Evolutionary conservation across 2,113 vertebrate genomes (phyloP).

Genomic region (Trinectes maculatus): DNA sequence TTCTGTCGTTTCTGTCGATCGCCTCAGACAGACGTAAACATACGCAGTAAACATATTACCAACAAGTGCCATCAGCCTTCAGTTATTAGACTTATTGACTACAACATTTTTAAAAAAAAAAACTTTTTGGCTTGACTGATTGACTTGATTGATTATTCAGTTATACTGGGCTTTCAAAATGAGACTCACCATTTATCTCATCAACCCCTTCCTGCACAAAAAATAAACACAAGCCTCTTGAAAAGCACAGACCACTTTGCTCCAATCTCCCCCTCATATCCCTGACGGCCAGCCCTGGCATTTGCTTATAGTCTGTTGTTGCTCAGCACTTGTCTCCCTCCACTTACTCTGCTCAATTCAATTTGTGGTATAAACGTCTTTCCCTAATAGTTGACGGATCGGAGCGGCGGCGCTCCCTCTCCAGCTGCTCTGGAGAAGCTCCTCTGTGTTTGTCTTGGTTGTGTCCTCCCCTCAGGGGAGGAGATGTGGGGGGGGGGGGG

Average conservation of each 20-base stretch:
- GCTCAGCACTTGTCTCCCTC: slow-evolving; percentile 29
- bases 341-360: slow-evolving; percentile 45
- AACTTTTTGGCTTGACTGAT: too few relatives aligned
- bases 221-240: background rate
- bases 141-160: too few relatives aligned
- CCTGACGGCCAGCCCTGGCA: slow-evolving; percentile 41
- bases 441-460: slow-evolving; percentile 51
- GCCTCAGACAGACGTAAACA: background rate
- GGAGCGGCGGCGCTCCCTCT: slow-evolving; percentile 26
- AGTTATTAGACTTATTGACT: background rate
- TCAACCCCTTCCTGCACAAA: slow-evolving; percentile 1
- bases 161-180: background rate
- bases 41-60: background rate
- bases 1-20: background rate
- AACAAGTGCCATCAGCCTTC: background rate
- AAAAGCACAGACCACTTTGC: slow-evolving; percentile 12
- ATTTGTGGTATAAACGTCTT: slow-evolving; percentile 66
- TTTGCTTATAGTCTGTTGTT: slow-evolving; percentile 50
- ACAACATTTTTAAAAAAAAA: too few relatives aligned
- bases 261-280: slow-evolving; percentile 35
- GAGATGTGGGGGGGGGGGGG: slow-evolving; percentile 52
- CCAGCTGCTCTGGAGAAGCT: slow-evolving; percentile 37
- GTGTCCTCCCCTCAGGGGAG: slow-evolving; percentile 35
- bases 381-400: slow-evolving; percentile 68
- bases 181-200: background rate